phyloP scores from a whole-genome alignment of 2,888 invertebrate species.

The Drosophila meridiana region DNA sequence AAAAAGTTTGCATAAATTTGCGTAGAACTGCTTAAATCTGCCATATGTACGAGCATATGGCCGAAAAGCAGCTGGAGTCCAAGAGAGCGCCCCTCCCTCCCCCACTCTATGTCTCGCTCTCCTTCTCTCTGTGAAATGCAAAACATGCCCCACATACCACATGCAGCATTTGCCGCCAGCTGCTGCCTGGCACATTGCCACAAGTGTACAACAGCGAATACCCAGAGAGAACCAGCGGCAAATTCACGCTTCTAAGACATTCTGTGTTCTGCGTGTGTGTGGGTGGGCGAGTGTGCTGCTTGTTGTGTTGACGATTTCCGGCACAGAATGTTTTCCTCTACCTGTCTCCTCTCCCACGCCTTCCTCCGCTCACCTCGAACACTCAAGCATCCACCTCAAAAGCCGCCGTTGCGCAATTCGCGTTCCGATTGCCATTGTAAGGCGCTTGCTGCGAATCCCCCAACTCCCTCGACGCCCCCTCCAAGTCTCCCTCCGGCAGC shows the following conservation, averaged over 20 bases:
- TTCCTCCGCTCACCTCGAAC: constrained; percentile 17
- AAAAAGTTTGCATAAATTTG: constrained; percentile 68
- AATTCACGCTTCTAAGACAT: constrained; percentile 72
- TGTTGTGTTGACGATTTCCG: constrained; percentile 70
- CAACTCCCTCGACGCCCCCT: not conserved
- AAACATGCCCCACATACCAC: constrained; percentile 65
- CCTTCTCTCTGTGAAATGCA: constrained; percentile 53
- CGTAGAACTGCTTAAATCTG: constrained; percentile 68
- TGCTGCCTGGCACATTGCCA: constrained; percentile 62
- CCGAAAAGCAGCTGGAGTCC: constrained; percentile 28
- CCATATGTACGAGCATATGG: constrained; percentile 36
- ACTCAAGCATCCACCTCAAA: constrained; percentile 62
- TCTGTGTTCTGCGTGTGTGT: constrained; percentile 15
- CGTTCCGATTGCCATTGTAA: constrained; percentile 42
- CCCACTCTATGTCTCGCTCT: not conserved
- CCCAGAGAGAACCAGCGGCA: constrained; percentile 42
- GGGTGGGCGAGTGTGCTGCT: constrained; percentile 9
- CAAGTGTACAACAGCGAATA: constrained; percentile 31
- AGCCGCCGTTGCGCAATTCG: constrained; percentile 69
- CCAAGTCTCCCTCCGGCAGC: not conserved
- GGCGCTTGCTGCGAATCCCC: constrained; percentile 34
- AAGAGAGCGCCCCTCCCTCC: not conserved
- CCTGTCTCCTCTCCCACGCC: not conserved
- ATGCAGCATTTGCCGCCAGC: constrained; percentile 36
- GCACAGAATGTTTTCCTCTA: constrained; percentile 35